Evolutionary conservation across 2,113 vertebrate genomes (phyloP).

Genomic region (Thinocorus orbignyianus): DNA sequence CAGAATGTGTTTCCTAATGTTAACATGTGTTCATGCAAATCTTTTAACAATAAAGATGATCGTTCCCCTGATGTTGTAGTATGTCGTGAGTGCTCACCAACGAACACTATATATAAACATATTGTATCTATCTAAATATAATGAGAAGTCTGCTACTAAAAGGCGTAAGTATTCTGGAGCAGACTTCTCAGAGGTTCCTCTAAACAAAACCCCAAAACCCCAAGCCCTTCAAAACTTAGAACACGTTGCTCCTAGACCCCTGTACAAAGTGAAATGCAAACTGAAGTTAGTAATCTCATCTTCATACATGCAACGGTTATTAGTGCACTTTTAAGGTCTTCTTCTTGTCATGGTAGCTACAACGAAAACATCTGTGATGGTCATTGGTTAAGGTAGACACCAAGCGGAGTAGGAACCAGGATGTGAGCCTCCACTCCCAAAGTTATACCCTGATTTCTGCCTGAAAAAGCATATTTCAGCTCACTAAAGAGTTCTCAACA

Average conservation of each 20-base stretch:
- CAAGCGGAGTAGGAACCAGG: fast-evolving
- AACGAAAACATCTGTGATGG: neutral
- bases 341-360: neutral
- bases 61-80: neutral
- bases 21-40: neutral
- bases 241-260: neutral
- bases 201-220: fast-evolving
- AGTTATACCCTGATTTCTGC: neutral
- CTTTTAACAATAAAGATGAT: neutral
- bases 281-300: neutral
- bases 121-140: neutral
- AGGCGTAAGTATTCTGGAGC: neutral
- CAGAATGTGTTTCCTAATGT: neutral
- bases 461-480: neutral
- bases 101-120: neutral
- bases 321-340: neutral
- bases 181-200: neutral
- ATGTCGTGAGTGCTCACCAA: neutral
- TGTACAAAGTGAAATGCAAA: neutral
- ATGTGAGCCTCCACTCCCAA: neutral
- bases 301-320: neutral
- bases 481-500: neutral
- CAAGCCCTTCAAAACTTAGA: neutral
- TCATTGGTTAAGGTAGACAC: fast-evolving
- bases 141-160: neutral